Percentiles rank a stretch among this genome's conserved stretches.
phyloP scores from a whole-genome alignment of 1,140 invertebrate genomes.

The Heterodera schachtii region DNA sequence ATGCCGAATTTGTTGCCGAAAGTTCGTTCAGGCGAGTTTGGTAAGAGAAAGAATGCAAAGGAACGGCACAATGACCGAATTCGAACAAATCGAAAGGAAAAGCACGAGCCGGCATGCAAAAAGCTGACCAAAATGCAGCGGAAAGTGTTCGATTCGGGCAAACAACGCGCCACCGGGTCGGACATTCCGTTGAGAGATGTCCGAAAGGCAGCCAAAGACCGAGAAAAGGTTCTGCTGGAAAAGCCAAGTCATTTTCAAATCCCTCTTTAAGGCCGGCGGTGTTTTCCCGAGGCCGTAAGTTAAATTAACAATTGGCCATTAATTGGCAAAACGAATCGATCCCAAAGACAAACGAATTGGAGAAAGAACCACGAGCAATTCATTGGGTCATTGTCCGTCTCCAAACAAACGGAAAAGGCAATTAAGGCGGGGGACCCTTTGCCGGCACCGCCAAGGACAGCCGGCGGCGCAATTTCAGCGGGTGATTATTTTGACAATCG shows the following conservation, averaged over 20 bases:
- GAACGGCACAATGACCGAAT: conserved; percentile 19
- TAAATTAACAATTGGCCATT: neutral
- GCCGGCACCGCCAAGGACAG: conserved; percentile 48
- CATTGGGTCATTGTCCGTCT: conserved; percentile 82
- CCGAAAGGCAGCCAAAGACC: conserved; percentile 52
- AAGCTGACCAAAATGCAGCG: conserved; percentile 54
- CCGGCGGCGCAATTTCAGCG: conserved; percentile 13
- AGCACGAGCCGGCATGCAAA: conserved; percentile 57
- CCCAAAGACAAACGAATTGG: conserved; percentile 77
- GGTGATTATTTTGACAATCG: conserved; percentile 8
- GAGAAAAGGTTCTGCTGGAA: conserved; percentile 47
- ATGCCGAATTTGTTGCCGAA: conserved; percentile 46
- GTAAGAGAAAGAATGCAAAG: conserved; percentile 27
- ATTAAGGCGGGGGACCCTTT: conserved; percentile 70
- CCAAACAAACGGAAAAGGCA: conserved; percentile 81
- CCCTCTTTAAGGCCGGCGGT: conserved; percentile 37
- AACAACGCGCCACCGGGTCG: conserved; percentile 50
- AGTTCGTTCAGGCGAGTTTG: conserved; percentile 51
- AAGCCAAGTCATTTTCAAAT: neutral
- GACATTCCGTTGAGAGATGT: conserved; percentile 50
- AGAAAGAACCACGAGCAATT: conserved; percentile 88
- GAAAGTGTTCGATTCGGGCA: conserved; percentile 59
- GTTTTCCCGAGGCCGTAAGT: conserved; percentile 64
- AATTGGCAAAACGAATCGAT: neutral
- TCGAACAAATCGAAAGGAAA: conserved; percentile 29